phyloP scores from a whole-genome alignment of 2,113 vertebrate species.

The Daphoenositta chrysoptera region DNA sequence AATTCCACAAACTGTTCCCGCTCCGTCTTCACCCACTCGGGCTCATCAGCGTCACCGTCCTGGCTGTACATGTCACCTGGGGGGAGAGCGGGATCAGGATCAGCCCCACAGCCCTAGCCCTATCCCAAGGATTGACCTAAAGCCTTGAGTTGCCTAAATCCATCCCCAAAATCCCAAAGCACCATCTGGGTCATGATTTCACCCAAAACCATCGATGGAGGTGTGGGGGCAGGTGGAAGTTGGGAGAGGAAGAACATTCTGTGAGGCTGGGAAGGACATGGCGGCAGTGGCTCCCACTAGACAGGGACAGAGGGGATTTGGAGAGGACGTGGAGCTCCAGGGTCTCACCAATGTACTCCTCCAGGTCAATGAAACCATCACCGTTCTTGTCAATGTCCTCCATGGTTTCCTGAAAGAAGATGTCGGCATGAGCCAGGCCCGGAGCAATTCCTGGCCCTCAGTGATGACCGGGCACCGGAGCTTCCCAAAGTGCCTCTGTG shows the following conservation, averaged over 20 bases:
- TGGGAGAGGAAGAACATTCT: not conserved
- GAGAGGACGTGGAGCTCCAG: not conserved
- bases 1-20: conserved; percentile 90
- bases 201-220: not conserved
- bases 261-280: not conserved
- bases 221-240: not conserved
- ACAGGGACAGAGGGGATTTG: fast-evolving
- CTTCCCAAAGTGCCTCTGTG: fast-evolving
- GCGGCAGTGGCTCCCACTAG: fast-evolving
- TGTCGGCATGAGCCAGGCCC: fast-evolving
- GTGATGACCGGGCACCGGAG: not conserved
- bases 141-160: not conserved
- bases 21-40: conserved; percentile 89
- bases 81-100: not conserved
- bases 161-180: not conserved
- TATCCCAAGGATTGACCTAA: not conserved
- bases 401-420: conserved; percentile 83
- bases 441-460: not conserved
- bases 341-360: conserved; percentile 88
- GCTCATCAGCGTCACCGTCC: conserved; percentile 78
- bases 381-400: conserved; percentile 94
- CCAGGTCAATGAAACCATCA: conserved; percentile 88
- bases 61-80: conserved; percentile 89
- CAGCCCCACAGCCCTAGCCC: fast-evolving
- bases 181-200: not conserved